Evolutionary conservation across 2,888 invertebrate species (phyloP).

Genomic region (Netelia melanura): DNA sequence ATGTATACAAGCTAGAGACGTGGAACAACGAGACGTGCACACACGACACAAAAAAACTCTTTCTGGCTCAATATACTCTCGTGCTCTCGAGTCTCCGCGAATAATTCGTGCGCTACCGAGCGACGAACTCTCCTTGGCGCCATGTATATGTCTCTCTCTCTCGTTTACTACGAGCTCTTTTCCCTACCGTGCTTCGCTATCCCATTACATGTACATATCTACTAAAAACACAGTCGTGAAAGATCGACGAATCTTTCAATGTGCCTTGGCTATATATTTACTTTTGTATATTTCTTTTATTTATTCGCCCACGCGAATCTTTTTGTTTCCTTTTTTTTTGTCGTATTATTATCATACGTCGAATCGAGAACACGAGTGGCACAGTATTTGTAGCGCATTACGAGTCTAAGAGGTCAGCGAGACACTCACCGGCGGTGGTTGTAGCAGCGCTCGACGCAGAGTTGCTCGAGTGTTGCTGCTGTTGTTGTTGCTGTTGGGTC

Average conservation of each 20-base stretch:
- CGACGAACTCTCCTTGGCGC: slow-evolving; percentile 31
- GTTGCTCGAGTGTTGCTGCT: slow-evolving; percentile 82
- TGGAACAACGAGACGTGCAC: slow-evolving; percentile 67
- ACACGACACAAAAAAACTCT: slow-evolving; percentile 64
- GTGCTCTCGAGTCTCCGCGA: slow-evolving; percentile 61
- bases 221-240: slow-evolving; percentile 67
- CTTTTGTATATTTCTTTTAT: slow-evolving; percentile 15
- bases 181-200: neutral
- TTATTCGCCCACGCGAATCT: slow-evolving; percentile 18
- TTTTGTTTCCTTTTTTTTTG: slow-evolving; percentile 16
- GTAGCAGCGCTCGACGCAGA: slow-evolving; percentile 81
- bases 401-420: slow-evolving; percentile 84
- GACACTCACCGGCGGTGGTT: slow-evolving; percentile 85
- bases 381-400: slow-evolving; percentile 71
- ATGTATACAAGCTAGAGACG: slow-evolving; percentile 57
- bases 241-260: slow-evolving; percentile 46
- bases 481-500: slow-evolving; percentile 84
- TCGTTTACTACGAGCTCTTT: slow-evolving; percentile 33
- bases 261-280: slow-evolving; percentile 14
- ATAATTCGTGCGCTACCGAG: slow-evolving; percentile 42
- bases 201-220: slow-evolving; percentile 15
- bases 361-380: slow-evolving; percentile 67
- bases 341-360: slow-evolving; percentile 52
- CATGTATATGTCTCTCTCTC: slow-evolving; percentile 25
- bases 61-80: slow-evolving; percentile 55